phyloP scores from a whole-genome alignment of 1,140 invertebrate species.

The Gryllus bimaculatus region DNA sequence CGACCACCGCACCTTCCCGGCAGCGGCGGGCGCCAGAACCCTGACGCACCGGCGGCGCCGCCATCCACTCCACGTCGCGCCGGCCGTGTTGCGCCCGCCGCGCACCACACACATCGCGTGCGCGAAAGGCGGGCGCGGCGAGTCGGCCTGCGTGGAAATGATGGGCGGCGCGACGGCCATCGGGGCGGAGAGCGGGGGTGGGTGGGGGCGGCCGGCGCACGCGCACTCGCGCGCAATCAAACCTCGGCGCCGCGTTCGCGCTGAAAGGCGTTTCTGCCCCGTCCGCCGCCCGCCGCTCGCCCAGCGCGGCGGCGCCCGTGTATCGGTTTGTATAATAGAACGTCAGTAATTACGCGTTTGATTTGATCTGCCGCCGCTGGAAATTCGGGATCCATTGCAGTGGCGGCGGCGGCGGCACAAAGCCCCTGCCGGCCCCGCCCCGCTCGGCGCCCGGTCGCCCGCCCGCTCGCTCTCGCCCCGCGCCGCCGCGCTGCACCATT shows the following conservation, averaged over 20 bases:
- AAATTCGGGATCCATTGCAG: constrained; percentile 3
- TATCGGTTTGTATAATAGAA: constrained; percentile 5
- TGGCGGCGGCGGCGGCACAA: constrained; percentile 1
- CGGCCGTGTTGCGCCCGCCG: no score
- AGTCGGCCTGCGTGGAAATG: neutral
- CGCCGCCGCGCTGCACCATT: neutral
- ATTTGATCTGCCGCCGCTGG: constrained; percentile 2
- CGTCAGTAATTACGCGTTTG: constrained; percentile 3
- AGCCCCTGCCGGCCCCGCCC: neutral
- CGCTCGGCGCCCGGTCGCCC: no score
- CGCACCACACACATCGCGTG: no score
- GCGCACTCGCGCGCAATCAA: constrained; percentile 2
- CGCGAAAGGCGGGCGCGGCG: no score
- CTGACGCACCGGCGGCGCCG: no score
- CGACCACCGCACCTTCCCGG: no score
- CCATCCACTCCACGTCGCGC: no score
- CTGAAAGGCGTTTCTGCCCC: neutral
- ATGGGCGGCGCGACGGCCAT: neutral
- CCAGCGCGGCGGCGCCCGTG: neutral
- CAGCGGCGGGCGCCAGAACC: no score
- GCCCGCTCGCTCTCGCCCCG: no score
- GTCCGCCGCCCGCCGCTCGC: no score
- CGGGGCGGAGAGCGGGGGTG: no score
- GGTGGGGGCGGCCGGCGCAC: neutral
- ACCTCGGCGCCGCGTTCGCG: neutral